These are phyloP conservation scores for Brachionichthys hirsutus DNA, from an alignment of 2,113 vertebrate species.

Conservation along the genomic window DNA sequence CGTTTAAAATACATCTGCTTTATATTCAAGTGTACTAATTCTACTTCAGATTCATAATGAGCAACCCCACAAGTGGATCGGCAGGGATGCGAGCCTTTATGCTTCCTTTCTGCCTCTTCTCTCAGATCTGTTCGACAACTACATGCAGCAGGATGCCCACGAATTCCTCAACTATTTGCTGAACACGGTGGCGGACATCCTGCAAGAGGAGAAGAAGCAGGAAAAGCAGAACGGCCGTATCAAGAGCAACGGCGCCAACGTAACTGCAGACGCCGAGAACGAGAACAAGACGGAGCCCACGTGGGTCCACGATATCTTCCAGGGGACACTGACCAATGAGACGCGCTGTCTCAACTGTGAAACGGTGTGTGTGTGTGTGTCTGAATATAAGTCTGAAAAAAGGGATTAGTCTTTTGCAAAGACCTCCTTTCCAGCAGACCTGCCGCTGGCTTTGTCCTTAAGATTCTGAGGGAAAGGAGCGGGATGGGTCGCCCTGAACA, in stretches of 20 bases:
- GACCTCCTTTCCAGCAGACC: conserved; percentile 27
- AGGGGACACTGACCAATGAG: conserved; percentile 98
- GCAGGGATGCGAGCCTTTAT: too few relatives aligned
- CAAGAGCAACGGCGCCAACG: conserved; percentile 88
- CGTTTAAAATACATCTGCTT: too few relatives aligned
- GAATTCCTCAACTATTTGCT: conserved; percentile 98
- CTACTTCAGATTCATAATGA: too few relatives aligned
- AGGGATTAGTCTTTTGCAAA: conserved; percentile 38
- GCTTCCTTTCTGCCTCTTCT: conserved; percentile 5
- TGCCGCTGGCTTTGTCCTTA: conserved; percentile 29
- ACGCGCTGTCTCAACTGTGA: conserved; percentile 99
- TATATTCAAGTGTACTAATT: too few relatives aligned
- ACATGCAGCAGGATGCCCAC: conserved; percentile 98
- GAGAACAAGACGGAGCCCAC: conserved; percentile 91
- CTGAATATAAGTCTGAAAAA: conserved; percentile 23
- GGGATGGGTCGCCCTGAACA: conserved; percentile 44
- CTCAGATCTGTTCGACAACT: conserved; percentile 97
- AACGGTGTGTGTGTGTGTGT: conserved; percentile 80
- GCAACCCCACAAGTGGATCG: too few relatives aligned
- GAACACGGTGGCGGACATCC: conserved; percentile 96
- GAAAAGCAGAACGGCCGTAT: conserved; percentile 94
- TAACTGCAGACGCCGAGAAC: conserved; percentile 79
- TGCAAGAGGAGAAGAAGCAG: conserved; percentile 97
- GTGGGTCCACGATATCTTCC: conserved; percentile 99
- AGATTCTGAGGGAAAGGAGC: neutral